Evolutionary conservation across 2,797 vertebrate genomes (phyloP).

Genomic region (Clarias fuscus): DNA sequence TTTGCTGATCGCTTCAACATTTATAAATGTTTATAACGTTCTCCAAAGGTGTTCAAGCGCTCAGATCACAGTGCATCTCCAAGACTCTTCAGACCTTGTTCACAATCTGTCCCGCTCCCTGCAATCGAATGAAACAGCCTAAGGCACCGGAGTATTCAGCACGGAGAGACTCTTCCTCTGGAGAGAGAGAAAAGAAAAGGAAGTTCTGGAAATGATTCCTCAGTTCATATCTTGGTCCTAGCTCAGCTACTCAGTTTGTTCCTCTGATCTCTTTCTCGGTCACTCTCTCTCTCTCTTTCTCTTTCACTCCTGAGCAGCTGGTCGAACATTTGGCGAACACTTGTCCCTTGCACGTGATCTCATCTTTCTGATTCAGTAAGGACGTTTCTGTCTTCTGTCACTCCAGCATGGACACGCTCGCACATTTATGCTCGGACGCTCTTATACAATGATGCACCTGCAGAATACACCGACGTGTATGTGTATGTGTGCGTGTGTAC

Average conservation of each 20-base stretch:
- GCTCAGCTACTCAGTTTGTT: neutral
- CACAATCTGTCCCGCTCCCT: neutral
- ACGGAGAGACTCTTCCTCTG: neutral
- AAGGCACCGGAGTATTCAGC: neutral
- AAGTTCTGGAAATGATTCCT: neutral
- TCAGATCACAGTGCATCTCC: neutral
- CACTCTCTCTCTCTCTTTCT: constrained; percentile 2
- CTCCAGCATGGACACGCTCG: constrained; percentile 52
- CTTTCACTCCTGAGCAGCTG: constrained; percentile 36
- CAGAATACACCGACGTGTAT: neutral
- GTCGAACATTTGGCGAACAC: constrained; percentile 63
- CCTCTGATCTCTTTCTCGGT: neutral
- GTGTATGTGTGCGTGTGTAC: neutral
- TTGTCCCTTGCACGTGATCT: constrained; percentile 56
- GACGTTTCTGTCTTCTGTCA: constrained; percentile 45
- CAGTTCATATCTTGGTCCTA: neutral
- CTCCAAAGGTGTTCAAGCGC: neutral
- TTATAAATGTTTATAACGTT: neutral
- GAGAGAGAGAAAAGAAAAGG: neutral
- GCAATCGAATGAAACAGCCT: neutral
- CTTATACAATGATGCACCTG: neutral
- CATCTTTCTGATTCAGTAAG: constrained; percentile 49
- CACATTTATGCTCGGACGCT: constrained; percentile 35
- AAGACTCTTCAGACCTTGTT: neutral
- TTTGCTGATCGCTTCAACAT: neutral